Base-by-base conservation (phyloP, 2,888 invertebrate genomes). In the Myathropa florea region DNA sequence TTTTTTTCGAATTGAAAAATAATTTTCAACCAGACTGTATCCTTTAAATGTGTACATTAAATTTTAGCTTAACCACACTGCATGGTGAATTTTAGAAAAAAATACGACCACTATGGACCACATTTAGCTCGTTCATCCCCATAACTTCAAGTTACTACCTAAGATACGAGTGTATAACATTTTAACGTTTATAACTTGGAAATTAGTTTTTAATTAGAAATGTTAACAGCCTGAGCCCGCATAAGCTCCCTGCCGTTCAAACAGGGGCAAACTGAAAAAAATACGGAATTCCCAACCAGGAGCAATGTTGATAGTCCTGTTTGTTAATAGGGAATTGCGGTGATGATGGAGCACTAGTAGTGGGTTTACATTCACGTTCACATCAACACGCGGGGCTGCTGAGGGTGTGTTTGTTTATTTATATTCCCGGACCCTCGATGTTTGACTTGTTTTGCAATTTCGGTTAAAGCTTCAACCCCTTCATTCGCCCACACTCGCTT, bases 171-270 rank as follows among this genome's bases (percentile, higher is more conserved):
- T 46, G 46, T 46, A 46, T 18, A 46, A 18, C 46, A 46, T n/a
- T 46, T 46, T 18, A 46, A 46, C 18, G 24, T 57, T 57, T 24
- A 57, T 24, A 24, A 57, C 23, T 23, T 57, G 24, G 10, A 57
- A 57, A 57, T 57, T 57, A 57, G 57, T 57, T 57, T 57, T 57
- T 24, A 57, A 57, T 57, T 57, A 57, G 57, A 57, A 57, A 57
- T 12, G 24, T 57, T 23, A 57, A 57, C 57, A 57, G 14, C 24
- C 24, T 9, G 24, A 26, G 24, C 12, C 24, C 57, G 46, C 46
- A 46, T 18, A 46, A 57, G 57, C 24, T 57, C 9, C 24, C 3
- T 12, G 24, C 23, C 23, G 57, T 23, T 26, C 57, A 26, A 18
- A 57, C 57, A 57, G 12, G 57, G 4, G 4, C 24, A 14, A 6